These are phyloP conservation scores for Pteruthius melanotis DNA, from an alignment of 2,113 vertebrate species.

Conservation along the genomic window DNA sequence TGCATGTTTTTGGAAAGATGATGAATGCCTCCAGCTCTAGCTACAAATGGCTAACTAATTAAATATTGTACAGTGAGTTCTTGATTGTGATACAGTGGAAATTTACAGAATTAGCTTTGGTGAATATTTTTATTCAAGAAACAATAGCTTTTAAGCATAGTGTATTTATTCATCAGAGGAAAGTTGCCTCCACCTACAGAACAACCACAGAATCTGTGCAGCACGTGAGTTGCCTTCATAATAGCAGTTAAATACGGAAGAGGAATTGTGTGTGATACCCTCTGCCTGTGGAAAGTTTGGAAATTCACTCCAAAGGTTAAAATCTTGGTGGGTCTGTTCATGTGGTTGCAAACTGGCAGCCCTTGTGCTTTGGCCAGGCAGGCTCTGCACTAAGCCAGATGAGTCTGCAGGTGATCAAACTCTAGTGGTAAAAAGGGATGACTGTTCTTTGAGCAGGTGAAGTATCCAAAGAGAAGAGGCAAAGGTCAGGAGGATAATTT, in stretches of 20 bases:
- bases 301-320: background rate
- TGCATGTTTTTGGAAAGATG: constrained; percentile 10
- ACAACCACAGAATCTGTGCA: background rate
- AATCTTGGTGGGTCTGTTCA: background rate
- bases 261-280: background rate
- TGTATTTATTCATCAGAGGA: background rate
- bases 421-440: background rate
- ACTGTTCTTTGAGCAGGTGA: background rate
- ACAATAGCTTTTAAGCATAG: background rate
- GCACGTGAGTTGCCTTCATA: background rate
- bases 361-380: background rate
- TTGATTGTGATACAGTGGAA: constrained; percentile 15
- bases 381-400: background rate
- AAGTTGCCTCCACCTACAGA: background rate
- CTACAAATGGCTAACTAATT: constrained; percentile 35
- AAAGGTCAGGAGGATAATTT: background rate
- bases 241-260: background rate
- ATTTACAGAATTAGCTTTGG: background rate
- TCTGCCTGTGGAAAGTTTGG: background rate
- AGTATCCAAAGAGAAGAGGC: background rate
- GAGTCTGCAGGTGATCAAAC: background rate
- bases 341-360: background rate
- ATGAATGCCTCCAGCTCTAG: constrained; percentile 28
- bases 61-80: constrained; percentile 23
- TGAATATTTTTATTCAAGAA: background rate